Conservation (phyloP, 2,888 invertebrate species). For the Seira ritae region DNA sequence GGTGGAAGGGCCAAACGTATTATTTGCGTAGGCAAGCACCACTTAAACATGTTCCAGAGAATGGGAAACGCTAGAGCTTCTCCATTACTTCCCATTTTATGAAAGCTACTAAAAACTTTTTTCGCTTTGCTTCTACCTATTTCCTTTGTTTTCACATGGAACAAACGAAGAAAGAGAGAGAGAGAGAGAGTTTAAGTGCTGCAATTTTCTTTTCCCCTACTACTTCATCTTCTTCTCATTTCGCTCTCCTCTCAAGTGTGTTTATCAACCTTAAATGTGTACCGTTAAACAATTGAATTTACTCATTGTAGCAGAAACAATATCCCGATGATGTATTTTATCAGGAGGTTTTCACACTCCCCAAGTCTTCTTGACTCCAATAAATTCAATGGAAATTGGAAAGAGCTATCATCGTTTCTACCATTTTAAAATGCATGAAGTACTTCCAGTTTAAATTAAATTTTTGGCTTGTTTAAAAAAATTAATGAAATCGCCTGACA, state of each 20-base stretch:
- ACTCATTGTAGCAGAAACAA: background rate
- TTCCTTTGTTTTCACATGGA: background rate
- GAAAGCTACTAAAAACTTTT: conserved; percentile 5
- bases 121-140: background rate
- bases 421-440: too few species aligned
- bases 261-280: background rate
- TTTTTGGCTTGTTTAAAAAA: too few species aligned
- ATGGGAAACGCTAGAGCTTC: background rate
- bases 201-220: conserved; percentile 6
- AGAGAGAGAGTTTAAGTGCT: background rate
- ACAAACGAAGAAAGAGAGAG: too few species aligned
- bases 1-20: conserved; percentile 1
- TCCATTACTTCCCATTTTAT: background rate
- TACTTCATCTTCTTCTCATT: conserved; percentile 22
- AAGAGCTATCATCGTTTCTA: too few species aligned
- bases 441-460: too few species aligned
- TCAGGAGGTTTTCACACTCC: conserved; percentile 4
- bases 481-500: too few species aligned
- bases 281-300: conserved; percentile 15
- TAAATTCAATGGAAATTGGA: too few species aligned
- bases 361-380: background rate
- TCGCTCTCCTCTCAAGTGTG: conserved; percentile 5
- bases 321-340: conserved; percentile 16
- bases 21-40: background rate
- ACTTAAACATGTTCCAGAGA: background rate